A percentile compares a stretch with the other conserved stretches of the same genome.
Conservation (phyloP, 2,113 vertebrate genomes). For the Atherinomorus stipes region DNA sequence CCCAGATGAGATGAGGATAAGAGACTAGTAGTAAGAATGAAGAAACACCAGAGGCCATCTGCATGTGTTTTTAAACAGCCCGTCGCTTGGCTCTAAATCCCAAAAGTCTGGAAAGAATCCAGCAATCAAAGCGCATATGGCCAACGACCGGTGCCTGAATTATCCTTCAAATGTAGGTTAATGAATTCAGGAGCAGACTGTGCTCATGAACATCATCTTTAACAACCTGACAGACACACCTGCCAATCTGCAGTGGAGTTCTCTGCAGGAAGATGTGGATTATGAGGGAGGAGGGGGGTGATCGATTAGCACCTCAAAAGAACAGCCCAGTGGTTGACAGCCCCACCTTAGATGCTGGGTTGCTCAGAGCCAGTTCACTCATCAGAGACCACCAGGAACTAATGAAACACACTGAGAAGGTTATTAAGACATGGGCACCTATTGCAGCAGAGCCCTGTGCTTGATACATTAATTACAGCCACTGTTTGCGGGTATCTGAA, state of each 20-base stretch:
- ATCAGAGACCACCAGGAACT: conserved; percentile 74
- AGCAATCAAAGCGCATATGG: conserved; percentile 80
- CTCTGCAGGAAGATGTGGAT: background rate
- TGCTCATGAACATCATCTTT: conserved; percentile 57
- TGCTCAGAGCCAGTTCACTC: conserved; percentile 62
- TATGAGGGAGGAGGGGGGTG: conserved; percentile 9
- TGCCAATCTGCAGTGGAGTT: conserved; percentile 56
- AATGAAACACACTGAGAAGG: conserved; percentile 80
- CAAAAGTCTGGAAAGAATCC: conserved; percentile 74
- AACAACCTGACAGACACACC: conserved; percentile 71
- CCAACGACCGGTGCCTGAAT: conserved; percentile 64
- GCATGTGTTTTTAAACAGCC: conserved; percentile 72
- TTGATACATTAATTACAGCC: conserved; percentile 78
- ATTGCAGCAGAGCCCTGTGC: conserved; percentile 47
- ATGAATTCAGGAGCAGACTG: conserved; percentile 78
- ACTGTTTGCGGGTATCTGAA: conserved; percentile 55
- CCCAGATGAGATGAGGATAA: conserved; percentile 58
- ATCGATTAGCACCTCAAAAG: conserved; percentile 59
- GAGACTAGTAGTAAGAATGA: conserved; percentile 56
- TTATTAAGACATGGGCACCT: conserved; percentile 80
- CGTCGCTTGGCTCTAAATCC: conserved; percentile 69
- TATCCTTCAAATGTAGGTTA: conserved; percentile 83
- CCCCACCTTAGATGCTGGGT: conserved; percentile 35
- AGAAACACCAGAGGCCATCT: conserved; percentile 72
- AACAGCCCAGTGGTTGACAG: conserved; percentile 44